phyloP scores from a whole-genome alignment of 2,113 vertebrate species.

The Cyphomyrus discorhynchus region DNA sequence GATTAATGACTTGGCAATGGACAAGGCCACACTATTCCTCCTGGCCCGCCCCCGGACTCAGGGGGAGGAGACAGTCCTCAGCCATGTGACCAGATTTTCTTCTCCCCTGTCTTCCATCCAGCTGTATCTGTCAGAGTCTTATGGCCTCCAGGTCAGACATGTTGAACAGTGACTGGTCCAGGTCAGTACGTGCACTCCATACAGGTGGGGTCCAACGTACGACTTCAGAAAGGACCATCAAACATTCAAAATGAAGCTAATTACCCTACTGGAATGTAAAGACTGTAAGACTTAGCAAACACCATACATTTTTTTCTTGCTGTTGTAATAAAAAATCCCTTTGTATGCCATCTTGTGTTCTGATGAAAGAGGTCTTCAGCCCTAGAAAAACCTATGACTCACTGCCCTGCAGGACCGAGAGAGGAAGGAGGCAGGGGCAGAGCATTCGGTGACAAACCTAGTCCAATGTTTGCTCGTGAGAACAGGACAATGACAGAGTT shows the following conservation, averaged over 20 bases:
- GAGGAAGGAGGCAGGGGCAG: conserved; percentile 24
- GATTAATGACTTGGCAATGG: conserved; percentile 71
- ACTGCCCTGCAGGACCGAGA: background rate
- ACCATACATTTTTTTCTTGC: conserved; percentile 27
- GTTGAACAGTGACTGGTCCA: conserved; percentile 97
- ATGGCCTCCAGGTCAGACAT: conserved; percentile 75
- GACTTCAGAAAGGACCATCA: conserved; percentile 54
- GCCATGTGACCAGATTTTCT: conserved; percentile 32
- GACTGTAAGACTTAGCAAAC: conserved; percentile 55
- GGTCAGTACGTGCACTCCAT: conserved; percentile 64
- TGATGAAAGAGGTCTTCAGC: conserved; percentile 38
- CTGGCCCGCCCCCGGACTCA: conserved; percentile 17
- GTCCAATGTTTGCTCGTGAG: background rate
- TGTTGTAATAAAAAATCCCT: conserved; percentile 30
- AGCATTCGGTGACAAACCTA: conserved; percentile 20
- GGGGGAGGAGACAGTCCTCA: conserved; percentile 27
- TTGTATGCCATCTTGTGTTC: conserved; percentile 22
- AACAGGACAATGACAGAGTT: background rate
- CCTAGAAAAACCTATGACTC: conserved; percentile 62
- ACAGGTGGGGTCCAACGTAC: conserved; percentile 41
- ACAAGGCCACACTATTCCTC: conserved; percentile 48
- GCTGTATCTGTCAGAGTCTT: conserved; percentile 63
- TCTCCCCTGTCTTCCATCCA: conserved; percentile 30
- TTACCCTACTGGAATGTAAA: conserved; percentile 73
- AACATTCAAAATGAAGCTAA: conserved; percentile 25